Evolutionary conservation across 1,140 invertebrate species (phyloP), one percentile per base, ranked within the genome.

Genomic region (Pemphigus obesinymphae): DNA sequence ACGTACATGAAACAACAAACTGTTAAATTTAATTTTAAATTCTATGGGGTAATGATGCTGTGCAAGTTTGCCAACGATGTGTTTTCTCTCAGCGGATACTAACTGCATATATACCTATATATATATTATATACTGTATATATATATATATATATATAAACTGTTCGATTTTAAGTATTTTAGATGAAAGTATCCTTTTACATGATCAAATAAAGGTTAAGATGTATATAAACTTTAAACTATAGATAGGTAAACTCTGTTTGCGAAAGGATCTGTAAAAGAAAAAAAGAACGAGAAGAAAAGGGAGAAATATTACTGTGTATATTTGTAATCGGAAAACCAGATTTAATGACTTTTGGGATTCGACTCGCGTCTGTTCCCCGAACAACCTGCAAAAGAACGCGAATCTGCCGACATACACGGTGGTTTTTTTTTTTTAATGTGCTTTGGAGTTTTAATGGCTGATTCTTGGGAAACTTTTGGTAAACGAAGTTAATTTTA

Each of bases 281-380:
- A 26, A 78, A 78, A 45, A 1, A 45, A 45, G 43, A 8, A 13
- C 8, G 10, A 45, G 13, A 45, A 45, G 43, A 45, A 11, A 13
- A 45, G 43, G 13, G n/a, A n/a, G 15, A 23, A 78, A 78, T 55
- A 78, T 40, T 78, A 78, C 50, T 40, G 20, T 78, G 31, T 37
- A 45, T 45, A 55, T 55, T 76, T 76, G 50, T 58, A 78, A 78
- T 78, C 73, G 20, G 10, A 26, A 78, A 37, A 58, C n/a, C 31
- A 78, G 34, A 78, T 55, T 78, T 58, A 78, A 78, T 78, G 50
- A 58, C 73, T 58, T 58, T 78, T 58, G 73, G 73, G 31, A 78
- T 58, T 78, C 73, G 31, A 78, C 29, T 40, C 11, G n/a, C n/a
- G 34, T 43, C 31, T 37, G n/a, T 34, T 78, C 73, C 53, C 73